Percentiles rank a stretch among this genome's conserved stretches.
These are phyloP conservation scores for Falco rusticolus DNA, from an alignment of 2,797 vertebrate species.

Conservation along the genomic window DNA sequence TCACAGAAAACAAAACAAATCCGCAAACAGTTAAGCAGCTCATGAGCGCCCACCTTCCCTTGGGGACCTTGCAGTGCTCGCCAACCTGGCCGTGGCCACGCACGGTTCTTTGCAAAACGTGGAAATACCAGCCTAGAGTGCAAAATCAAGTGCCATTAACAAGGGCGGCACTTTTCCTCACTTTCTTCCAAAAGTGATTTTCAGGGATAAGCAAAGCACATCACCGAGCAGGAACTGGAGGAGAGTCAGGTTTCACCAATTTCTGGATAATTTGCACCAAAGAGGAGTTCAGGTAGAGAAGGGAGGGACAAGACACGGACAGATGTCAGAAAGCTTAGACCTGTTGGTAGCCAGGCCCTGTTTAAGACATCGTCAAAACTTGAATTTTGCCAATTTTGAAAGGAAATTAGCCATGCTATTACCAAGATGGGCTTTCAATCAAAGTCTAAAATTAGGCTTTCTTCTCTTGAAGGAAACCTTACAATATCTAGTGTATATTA, in stretches of 20 bases:
- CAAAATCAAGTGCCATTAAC: not conserved
- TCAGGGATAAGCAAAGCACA: not conserved
- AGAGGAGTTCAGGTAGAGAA: not conserved
- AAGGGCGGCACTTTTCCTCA: not conserved
- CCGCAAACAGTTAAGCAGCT: not conserved
- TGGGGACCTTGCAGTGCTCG: not conserved
- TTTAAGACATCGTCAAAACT: not conserved
- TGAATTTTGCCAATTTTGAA: not conserved
- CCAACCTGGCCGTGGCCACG: not conserved
- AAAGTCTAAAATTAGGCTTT: slow-evolving; percentile 50
- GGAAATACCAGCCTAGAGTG: not conserved
- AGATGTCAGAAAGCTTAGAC: not conserved
- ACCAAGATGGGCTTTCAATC: not conserved
- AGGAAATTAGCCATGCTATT: slow-evolving; percentile 11
- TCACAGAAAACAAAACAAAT: not conserved
- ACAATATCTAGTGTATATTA: slow-evolving; percentile 16
- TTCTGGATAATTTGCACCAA: not conserved
- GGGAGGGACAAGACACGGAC: not conserved
- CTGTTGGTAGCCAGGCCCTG: not conserved
- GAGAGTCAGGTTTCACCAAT: not conserved
- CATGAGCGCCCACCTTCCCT: not conserved
- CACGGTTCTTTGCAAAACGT: not conserved
- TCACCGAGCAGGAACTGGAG: rapidly evolving
- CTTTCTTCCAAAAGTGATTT: not conserved
- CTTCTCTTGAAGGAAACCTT: slow-evolving; percentile 17